These are phyloP conservation scores for Drosophila pandora DNA, from an alignment of 1,140 invertebrate species.

Conservation along the genomic window DNA sequence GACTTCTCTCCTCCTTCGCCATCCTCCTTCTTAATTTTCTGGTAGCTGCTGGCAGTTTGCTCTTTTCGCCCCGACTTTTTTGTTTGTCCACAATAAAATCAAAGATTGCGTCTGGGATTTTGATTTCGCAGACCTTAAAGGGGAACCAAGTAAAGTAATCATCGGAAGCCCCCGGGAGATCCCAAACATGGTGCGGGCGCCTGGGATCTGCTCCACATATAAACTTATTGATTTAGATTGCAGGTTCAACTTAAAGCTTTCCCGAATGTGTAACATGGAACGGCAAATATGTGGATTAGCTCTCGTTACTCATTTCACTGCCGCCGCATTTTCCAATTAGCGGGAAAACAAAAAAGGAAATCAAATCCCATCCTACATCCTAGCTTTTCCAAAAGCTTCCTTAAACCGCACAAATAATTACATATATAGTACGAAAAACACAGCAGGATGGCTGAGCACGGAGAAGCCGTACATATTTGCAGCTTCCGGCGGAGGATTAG, in stretches of 20 bases:
- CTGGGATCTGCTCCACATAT: constrained; percentile 30
- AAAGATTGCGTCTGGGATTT: constrained; percentile 58
- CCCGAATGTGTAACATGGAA: background rate
- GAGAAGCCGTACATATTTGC: constrained; percentile 1
- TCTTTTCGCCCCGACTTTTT: constrained; percentile 32
- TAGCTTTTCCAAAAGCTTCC: background rate
- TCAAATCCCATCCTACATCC: constrained; percentile 10
- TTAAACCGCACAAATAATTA: constrained; percentile 42
- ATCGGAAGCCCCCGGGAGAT: constrained; percentile 20
- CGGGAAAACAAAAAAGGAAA: constrained; percentile 9
- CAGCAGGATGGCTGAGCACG: background rate
- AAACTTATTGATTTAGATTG: constrained; percentile 52
- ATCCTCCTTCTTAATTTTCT: background rate
- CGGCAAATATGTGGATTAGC: constrained; percentile 7
- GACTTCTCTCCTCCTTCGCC: background rate
- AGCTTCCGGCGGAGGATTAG: constrained; percentile 1
- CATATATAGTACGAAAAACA: constrained; percentile 1
- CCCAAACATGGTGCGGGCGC: background rate
- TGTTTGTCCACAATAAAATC: constrained; percentile 52
- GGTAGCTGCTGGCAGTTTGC: constrained; percentile 13
- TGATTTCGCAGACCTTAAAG: constrained; percentile 52
- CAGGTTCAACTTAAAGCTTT: constrained; percentile 8
- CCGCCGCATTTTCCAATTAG: constrained; percentile 34
- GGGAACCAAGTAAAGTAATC: constrained; percentile 46
- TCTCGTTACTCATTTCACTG: constrained; percentile 2